A percentile compares a stretch with the other conserved stretches of the same genome.
phyloP scores from a whole-genome alignment of 2,888 invertebrate genomes.

The Polyommatus iphigenia region DNA sequence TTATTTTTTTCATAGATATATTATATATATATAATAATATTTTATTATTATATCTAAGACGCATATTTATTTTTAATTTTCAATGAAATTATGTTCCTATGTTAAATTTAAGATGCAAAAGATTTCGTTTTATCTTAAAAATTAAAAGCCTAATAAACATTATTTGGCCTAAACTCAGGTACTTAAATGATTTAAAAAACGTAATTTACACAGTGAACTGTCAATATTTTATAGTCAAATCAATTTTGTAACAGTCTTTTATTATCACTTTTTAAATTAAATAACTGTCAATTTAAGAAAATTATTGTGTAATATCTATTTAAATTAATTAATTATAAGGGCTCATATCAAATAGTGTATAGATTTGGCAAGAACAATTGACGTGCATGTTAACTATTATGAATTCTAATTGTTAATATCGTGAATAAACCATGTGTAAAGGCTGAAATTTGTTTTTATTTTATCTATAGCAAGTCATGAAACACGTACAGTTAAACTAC shows the following conservation, averaged over 20 bases:
- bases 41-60: background rate
- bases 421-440: conserved; percentile 8
- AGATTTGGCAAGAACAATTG: background rate
- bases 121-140: background rate
- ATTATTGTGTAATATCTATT: background rate
- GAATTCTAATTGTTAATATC: background rate
- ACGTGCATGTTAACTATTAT: background rate
- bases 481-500: too few species aligned
- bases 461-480: background rate
- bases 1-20: background rate
- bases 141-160: background rate
- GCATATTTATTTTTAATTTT: background rate
- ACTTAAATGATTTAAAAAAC: background rate
- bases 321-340: background rate
- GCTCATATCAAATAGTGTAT: conserved; percentile 5
- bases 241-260: background rate
- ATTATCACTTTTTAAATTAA: background rate
- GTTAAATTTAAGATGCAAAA: background rate
- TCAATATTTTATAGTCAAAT: background rate
- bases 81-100: too few species aligned
- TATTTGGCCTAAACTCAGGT: background rate
- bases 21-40: background rate
- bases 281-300: background rate
- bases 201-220: background rate
- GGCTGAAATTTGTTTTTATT: background rate